Conservation (phyloP, 2,888 invertebrate species). For the Neoaliturus tenellus region DNA sequence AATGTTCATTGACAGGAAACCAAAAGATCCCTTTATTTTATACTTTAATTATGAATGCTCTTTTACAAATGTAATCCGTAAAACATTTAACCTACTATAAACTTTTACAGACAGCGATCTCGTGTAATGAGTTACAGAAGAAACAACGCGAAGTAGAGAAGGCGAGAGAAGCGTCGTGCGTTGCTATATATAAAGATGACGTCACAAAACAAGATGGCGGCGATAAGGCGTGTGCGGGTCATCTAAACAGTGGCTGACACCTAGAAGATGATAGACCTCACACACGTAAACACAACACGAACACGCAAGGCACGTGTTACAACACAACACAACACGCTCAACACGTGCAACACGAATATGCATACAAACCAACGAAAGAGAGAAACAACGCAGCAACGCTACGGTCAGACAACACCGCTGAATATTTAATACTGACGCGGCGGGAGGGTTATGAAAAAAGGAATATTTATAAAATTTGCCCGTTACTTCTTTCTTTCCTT, state of each 20-base stretch:
- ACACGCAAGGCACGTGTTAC: too few relatives aligned
- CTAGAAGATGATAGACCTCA: neutral
- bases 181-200: conserved; percentile 29
- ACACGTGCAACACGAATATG: conserved; percentile 19
- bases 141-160: neutral
- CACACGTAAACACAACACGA: conserved; percentile 35
- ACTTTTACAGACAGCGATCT: neutral
- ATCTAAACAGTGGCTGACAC: conserved; percentile 40
- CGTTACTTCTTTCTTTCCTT: neutral
- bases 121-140: neutral
- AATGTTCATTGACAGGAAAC: too few relatives aligned
- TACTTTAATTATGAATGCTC: too few relatives aligned
- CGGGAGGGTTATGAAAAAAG: conserved; percentile 12
- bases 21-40: too few relatives aligned
- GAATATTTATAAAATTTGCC: neutral
- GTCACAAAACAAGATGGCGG: conserved; percentile 41
- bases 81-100: neutral
- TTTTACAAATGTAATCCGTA: neutral
- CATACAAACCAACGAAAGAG: too few relatives aligned
- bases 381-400: neutral
- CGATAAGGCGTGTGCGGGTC: conserved; percentile 42
- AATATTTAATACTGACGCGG: neutral
- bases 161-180: neutral
- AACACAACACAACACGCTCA: neutral
- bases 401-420: neutral